These are phyloP conservation scores for Lagopus muta DNA, from an alignment of 2,113 vertebrate species.

Conservation along the genomic window DNA sequence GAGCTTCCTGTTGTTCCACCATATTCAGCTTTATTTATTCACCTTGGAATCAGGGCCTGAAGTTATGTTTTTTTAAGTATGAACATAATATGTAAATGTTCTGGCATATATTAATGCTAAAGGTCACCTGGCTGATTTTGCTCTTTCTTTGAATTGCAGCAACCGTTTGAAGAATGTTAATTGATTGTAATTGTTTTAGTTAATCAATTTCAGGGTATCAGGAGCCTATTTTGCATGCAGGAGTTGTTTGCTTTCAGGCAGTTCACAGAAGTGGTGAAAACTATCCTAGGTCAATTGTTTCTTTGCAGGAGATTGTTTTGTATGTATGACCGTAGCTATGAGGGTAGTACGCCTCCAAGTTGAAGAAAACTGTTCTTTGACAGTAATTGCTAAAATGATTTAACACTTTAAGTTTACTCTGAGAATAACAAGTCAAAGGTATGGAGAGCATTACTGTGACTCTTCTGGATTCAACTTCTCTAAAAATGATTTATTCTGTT, in stretches of 20 bases:
- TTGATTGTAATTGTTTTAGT: slow-evolving; percentile 67
- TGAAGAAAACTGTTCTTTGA: not conserved
- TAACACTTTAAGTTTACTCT: not conserved
- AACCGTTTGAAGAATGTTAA: slow-evolving; percentile 48
- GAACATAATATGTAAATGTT: slow-evolving; percentile 50
- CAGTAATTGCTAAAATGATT: not conserved
- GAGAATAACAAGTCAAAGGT: not conserved
- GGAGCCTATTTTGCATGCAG: slow-evolving; percentile 45
- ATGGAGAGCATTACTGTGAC: no score
- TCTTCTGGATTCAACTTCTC: not conserved
- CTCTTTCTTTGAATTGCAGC: slow-evolving; percentile 43
- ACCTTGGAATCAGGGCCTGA: not conserved
- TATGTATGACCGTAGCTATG: not conserved
- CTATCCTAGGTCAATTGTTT: not conserved
- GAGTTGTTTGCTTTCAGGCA: slow-evolving; percentile 33
- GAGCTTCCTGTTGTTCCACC: not conserved
- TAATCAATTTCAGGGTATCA: slow-evolving; percentile 46
- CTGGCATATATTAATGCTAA: slow-evolving; percentile 34
- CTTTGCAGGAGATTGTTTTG: not conserved
- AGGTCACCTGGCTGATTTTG: slow-evolving; percentile 61
- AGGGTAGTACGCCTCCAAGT: not conserved
- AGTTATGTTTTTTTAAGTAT: not conserved
- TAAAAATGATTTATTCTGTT: not conserved
- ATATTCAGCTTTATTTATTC: slow-evolving; percentile 13
- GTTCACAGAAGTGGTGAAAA: not conserved